Percentiles rank a stretch among this genome's conserved stretches.
phyloP scores from a whole-genome alignment of 2,888 invertebrate species.

The Gandaritis pyraliata region DNA sequence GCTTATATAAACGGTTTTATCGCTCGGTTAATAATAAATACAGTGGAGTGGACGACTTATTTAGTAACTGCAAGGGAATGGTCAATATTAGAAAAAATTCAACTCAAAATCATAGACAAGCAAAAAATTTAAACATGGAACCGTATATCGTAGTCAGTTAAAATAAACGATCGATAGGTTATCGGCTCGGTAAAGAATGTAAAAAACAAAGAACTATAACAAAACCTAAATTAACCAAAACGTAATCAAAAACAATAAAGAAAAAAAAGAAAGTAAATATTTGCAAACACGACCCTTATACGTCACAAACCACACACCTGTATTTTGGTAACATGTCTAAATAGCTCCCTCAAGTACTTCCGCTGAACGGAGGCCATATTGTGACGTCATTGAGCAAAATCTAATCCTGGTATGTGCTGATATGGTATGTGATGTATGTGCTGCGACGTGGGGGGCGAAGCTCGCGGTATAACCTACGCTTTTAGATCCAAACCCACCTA shows the following conservation, averaged over 20 bases:
- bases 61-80: too few relatives aligned
- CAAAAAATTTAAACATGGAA: too few relatives aligned
- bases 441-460: constrained; percentile 43
- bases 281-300: too few relatives aligned
- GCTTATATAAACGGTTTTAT: constrained; percentile 22
- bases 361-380: constrained; percentile 31
- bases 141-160: too few relatives aligned
- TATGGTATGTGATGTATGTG: too few relatives aligned
- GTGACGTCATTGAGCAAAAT: constrained; percentile 44
- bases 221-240: too few relatives aligned
- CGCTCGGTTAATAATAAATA: constrained; percentile 30
- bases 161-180: too few relatives aligned
- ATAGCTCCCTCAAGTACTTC: constrained; percentile 7
- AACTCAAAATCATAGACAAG: too few relatives aligned
- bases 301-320: background rate
- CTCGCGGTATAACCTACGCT: constrained; percentile 33
- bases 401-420: constrained; percentile 51
- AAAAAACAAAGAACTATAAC: too few relatives aligned
- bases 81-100: too few relatives aligned
- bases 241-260: background rate
- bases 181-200: too few relatives aligned
- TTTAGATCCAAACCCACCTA: constrained; percentile 14
- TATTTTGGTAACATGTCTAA: background rate
- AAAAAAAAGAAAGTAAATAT: too few relatives aligned
- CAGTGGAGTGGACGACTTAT: constrained; percentile 5